Conservation (phyloP, 2,888 invertebrate species). For the Agrochola macilenta region DNA sequence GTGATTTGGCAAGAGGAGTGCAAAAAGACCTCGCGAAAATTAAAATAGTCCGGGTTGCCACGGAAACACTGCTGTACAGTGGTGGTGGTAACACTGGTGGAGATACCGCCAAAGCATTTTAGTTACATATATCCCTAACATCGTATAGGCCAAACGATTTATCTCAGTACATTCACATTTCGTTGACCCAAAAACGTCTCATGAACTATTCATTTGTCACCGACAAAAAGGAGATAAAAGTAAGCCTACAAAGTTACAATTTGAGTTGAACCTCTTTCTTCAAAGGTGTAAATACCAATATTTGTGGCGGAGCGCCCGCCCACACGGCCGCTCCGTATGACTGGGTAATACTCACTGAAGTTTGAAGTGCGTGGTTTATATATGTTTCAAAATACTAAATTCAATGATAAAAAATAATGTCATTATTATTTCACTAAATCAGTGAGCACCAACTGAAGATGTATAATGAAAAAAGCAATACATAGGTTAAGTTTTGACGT, state of each 20-base stretch:
- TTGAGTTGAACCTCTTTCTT: slow-evolving; percentile 27
- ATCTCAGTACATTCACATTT: slow-evolving; percentile 22
- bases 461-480: neutral
- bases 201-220: slow-evolving; percentile 42
- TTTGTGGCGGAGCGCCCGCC: slow-evolving; percentile 29
- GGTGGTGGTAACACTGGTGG: neutral
- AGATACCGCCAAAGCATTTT: neutral
- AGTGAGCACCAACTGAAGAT: no score
- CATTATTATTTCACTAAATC: neutral
- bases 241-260: slow-evolving; percentile 36
- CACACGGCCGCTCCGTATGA: slow-evolving; percentile 29
- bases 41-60: neutral
- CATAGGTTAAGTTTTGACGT: neutral
- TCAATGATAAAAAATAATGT: neutral
- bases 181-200: slow-evolving; percentile 35
- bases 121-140: neutral
- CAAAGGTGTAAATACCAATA: slow-evolving; percentile 44
- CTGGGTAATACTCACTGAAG: slow-evolving; percentile 38
- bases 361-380: slow-evolving; percentile 27
- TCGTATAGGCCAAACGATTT: slow-evolving; percentile 23
- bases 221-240: slow-evolving; percentile 28
- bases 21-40: neutral
- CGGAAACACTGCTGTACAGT: neutral
- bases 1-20: neutral
- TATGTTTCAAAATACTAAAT: neutral